phyloP scores from a whole-genome alignment of 1,140 invertebrate genomes.

The Eciton burchellii region DNA sequence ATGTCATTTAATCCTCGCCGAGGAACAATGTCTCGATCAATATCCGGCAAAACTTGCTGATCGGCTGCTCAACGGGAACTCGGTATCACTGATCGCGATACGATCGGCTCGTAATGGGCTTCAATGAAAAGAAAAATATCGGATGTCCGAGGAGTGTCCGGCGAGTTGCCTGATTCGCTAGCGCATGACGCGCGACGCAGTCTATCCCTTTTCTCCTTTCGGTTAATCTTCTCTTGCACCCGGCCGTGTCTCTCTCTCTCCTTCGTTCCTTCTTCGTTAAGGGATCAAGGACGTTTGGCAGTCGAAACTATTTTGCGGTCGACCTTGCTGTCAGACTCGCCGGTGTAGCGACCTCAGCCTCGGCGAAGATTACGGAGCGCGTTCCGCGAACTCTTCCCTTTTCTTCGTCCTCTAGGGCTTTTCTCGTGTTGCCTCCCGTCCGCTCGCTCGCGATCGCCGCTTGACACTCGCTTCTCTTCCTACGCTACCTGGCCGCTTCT shows the following conservation, averaged over 20 bases:
- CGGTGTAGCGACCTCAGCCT: conserved; percentile 82
- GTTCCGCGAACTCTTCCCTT: conserved; percentile 64
- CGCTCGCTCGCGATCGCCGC: conserved; percentile 31
- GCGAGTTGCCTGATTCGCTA: conserved; percentile 9
- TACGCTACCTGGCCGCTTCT: conserved; percentile 48
- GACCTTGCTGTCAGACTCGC: conserved; percentile 80
- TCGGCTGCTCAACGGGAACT: neutral
- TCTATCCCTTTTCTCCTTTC: conserved; percentile 20
- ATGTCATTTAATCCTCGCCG: conserved; percentile 49
- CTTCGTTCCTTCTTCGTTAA: conserved; percentile 60
- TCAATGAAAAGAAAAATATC: neutral
- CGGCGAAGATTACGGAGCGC: conserved; percentile 65
- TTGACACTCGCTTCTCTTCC: conserved; percentile 37
- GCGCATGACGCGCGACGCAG: conserved; percentile 5
- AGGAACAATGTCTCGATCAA: neutral
- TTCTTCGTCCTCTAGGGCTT: conserved; percentile 59
- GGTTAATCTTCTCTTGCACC: neutral
- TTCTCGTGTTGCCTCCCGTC: conserved; percentile 61
- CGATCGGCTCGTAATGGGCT: neutral
- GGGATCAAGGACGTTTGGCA: conserved; percentile 59
- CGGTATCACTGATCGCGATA: conserved; percentile 14
- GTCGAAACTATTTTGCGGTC: conserved; percentile 80
- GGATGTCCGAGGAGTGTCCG: neutral
- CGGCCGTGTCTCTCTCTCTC: neutral
- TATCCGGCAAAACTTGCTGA: neutral